Conservation (phyloP, 2,113 vertebrate species). For the Microcebus ravelobensis region DNA sequence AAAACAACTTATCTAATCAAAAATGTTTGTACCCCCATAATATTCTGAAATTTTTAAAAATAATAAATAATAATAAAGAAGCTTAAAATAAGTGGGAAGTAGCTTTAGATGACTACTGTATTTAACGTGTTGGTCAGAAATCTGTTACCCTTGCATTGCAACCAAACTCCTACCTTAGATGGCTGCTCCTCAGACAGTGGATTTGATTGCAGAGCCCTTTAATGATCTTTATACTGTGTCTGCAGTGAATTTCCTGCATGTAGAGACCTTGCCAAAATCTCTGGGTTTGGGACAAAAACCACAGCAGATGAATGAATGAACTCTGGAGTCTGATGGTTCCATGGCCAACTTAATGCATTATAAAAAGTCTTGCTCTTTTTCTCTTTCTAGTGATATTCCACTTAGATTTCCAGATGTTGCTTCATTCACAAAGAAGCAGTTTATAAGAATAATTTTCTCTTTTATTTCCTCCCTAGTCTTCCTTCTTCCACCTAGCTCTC, state of each 20-base stretch:
- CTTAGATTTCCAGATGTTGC: not conserved
- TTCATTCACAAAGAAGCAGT: not conserved
- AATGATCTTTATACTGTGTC: conserved; percentile 49
- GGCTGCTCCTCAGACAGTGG: not conserved
- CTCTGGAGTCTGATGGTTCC: conserved; percentile 28
- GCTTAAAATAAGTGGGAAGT: not conserved
- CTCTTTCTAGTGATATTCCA: not conserved
- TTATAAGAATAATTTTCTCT: not conserved
- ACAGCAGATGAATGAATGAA: conserved; percentile 51
- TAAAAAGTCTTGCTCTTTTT: not conserved
- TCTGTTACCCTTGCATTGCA: not conserved
- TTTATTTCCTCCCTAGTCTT: not conserved
- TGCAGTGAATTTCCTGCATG: conserved; percentile 14
- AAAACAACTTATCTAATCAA: too few species aligned
- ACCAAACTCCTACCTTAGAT: not conserved
- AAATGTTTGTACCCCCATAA: too few species aligned
- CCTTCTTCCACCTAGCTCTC: not conserved
- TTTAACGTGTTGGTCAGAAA: not conserved
- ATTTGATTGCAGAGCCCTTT: not conserved
- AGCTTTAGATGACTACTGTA: not conserved
- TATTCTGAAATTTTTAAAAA: too few species aligned
- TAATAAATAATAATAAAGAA: too few species aligned
- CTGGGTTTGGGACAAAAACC: conserved; percentile 53
- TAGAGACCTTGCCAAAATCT: conserved; percentile 28
- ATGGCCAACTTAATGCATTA: not conserved